phyloP scores from a whole-genome alignment of 2,797 vertebrate species.

The Myotis pilosus region DNA sequence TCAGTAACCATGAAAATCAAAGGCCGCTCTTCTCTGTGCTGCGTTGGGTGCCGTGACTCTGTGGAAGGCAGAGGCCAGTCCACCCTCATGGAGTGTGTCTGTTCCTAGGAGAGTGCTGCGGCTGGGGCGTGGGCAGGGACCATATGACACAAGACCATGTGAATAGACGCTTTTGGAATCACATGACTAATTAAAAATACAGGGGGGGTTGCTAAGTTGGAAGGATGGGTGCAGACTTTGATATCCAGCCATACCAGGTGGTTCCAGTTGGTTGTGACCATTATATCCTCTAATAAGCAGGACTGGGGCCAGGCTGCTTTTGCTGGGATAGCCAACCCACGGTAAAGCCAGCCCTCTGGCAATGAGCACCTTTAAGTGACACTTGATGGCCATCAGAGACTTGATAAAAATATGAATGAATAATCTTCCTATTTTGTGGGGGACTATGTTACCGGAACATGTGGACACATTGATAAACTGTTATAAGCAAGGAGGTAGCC shows the following conservation, averaged over 20 bases:
- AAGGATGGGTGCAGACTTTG: neutral
- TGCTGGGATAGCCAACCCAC: neutral
- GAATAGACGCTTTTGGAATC: neutral
- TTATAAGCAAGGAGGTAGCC: neutral
- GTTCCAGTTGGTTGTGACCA: neutral
- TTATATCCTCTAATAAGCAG: neutral
- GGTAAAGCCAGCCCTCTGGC: neutral
- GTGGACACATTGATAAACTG: neutral
- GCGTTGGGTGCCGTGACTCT: neutral
- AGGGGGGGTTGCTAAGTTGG: neutral
- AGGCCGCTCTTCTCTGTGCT: neutral
- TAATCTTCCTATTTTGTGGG: neutral
- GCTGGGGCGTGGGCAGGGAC: rapidly evolving
- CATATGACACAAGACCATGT: neutral
- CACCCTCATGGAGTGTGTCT: neutral
- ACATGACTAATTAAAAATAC: neutral
- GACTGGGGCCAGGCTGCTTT: neutral
- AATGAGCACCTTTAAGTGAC: neutral
- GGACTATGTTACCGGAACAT: neutral
- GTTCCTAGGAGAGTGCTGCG: neutral
- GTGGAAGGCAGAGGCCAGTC: neutral
- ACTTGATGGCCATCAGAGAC: neutral
- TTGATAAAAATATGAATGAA: neutral
- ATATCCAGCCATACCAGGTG: neutral
- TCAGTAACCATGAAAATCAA: neutral